phyloP scores from a whole-genome alignment of 2,888 invertebrate species.

The Nematopogon swammerdamellus region DNA sequence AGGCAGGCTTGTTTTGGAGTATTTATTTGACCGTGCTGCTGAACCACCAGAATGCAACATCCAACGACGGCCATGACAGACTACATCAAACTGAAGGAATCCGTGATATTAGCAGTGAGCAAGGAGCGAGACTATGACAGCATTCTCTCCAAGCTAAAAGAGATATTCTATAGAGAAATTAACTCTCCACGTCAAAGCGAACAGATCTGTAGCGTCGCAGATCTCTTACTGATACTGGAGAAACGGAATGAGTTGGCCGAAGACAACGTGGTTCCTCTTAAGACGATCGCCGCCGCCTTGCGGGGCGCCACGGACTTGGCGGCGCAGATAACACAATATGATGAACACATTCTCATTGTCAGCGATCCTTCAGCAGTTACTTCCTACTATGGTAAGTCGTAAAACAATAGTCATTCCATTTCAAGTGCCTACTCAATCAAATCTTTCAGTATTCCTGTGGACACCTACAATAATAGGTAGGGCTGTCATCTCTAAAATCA shows the following conservation, averaged over 20 bases:
- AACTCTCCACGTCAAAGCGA: constrained; percentile 38
- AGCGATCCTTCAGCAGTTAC: not conserved
- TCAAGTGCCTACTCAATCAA: too few species aligned
- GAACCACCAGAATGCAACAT: too few species aligned
- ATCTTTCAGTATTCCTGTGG: too few species aligned
- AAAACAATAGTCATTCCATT: too few species aligned
- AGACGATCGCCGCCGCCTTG: constrained; percentile 26
- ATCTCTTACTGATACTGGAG: constrained; percentile 34
- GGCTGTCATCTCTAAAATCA: too few species aligned
- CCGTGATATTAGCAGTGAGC: not conserved
- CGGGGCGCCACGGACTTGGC: constrained; percentile 20
- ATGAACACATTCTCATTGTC: constrained; percentile 10
- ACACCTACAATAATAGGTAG: too few species aligned
- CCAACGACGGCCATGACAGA: not conserved
- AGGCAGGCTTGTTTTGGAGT: too few species aligned
- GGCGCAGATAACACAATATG: constrained; percentile 25
- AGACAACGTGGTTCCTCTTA: constrained; percentile 29
- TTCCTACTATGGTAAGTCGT: not conserved
- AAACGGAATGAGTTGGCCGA: constrained; percentile 32
- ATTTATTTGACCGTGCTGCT: too few species aligned
- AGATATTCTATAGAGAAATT: constrained; percentile 28
- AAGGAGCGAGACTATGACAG: not conserved
- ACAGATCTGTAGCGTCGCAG: constrained; percentile 26
- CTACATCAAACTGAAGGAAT: not conserved
- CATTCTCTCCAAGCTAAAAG: constrained; percentile 21